A percentile compares a stretch with the other conserved stretches of the same genome.
These are phyloP conservation scores for Muntiacus muntjak DNA, from an alignment of 2,113 vertebrate species.

Conservation along the genomic window DNA sequence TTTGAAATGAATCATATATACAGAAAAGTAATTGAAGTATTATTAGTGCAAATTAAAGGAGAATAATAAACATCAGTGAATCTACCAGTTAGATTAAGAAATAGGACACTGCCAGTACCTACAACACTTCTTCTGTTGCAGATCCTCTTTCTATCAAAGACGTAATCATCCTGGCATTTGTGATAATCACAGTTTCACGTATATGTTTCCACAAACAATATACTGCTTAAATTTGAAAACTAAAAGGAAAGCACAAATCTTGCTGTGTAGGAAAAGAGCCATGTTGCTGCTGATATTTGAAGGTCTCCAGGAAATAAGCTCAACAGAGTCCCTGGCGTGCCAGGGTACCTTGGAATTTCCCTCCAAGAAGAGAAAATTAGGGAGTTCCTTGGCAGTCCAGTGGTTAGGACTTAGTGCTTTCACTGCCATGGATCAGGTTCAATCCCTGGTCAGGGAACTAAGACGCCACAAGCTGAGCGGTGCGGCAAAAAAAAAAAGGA, in stretches of 20 bases:
- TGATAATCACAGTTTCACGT: not conserved
- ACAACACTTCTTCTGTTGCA: not conserved
- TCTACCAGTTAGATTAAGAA: not conserved
- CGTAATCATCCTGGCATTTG: not conserved
- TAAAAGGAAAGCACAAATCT: not conserved
- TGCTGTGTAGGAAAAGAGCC: not conserved
- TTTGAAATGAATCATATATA: not conserved
- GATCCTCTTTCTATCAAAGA: not conserved
- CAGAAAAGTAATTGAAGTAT: not conserved
- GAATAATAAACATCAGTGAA: not conserved
- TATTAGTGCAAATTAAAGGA: constrained; percentile 6
- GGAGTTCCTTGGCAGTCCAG: not conserved
- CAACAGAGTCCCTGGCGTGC: not conserved
- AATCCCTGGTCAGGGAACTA: not conserved
- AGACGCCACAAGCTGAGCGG: not conserved
- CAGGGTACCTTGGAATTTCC: not conserved
- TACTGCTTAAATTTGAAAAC: not conserved
- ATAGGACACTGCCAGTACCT: not conserved
- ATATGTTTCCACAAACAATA: not conserved
- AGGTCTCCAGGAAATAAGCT: not conserved
- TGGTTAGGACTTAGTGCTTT: not conserved
- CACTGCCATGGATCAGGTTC: not conserved
- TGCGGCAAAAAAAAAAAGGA: not conserved
- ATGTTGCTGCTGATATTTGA: not conserved
- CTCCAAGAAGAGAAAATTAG: not conserved